A percentile compares a stretch with the other conserved stretches of the same genome.
Evolutionary conservation across 2,113 vertebrate species (phyloP).

Genomic region (Vombatus ursinus): DNA sequence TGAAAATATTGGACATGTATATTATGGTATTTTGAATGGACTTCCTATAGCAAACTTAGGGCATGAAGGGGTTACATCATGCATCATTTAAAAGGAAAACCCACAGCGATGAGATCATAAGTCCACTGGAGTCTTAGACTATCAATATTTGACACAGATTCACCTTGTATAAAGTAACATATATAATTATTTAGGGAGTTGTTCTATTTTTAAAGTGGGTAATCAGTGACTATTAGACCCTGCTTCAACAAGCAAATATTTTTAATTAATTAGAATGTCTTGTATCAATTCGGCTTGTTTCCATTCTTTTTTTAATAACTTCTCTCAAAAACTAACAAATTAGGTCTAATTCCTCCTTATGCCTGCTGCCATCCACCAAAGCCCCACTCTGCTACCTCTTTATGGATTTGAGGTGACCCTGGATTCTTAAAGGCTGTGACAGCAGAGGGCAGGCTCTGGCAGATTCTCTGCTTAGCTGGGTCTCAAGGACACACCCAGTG

Average conservation of each 20-base stretch:
- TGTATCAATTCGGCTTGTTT: neutral
- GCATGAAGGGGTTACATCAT: neutral
- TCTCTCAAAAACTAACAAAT: conserved; percentile 1
- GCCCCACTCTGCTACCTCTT: neutral
- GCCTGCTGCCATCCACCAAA: neutral
- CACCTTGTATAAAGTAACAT: neutral
- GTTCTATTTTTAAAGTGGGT: conserved; percentile 34
- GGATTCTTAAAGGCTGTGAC: neutral
- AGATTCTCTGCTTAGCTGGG: neutral
- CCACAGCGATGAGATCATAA: neutral
- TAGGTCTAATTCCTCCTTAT: conserved; percentile 29
- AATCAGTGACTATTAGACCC: conserved; percentile 5
- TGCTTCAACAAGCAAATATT: neutral
- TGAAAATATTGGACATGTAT: neutral
- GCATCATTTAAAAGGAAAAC: neutral
- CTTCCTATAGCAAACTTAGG: neutral
- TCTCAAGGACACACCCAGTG: neutral
- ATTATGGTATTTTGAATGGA: neutral
- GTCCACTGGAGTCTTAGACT: neutral
- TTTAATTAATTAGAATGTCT: neutral
- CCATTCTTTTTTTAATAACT: conserved; percentile 21
- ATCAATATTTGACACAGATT: neutral
- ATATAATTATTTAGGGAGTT: conserved; percentile 20
- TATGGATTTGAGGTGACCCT: neutral
- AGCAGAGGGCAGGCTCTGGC: neutral